A percentile compares a stretch with the other conserved stretches of the same genome.
Conservation (phyloP, 2,113 vertebrate genomes). For the Odontophorus gujanensis region DNA sequence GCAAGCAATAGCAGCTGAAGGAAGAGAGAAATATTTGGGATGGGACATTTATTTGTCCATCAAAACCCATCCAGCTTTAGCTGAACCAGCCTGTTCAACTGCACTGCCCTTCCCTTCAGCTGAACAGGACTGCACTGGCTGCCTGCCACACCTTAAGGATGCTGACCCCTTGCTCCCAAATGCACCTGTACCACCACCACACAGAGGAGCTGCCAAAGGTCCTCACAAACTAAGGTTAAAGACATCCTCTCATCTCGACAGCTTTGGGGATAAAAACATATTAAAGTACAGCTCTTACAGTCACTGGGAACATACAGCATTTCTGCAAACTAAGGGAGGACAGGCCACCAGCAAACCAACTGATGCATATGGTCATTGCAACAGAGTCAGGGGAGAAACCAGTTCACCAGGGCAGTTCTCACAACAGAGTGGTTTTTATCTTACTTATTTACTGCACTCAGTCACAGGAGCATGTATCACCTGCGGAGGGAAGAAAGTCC, state of each 20-base stretch:
- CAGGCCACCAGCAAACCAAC: neutral
- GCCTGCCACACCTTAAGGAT: constrained; percentile 2
- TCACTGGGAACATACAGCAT: neutral
- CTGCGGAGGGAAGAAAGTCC: fast-evolving
- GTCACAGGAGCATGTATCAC: fast-evolving
- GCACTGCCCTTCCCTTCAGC: fast-evolving
- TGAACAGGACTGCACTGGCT: neutral
- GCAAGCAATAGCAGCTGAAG: neutral
- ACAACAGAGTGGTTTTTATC: neutral
- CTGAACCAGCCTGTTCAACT: neutral
- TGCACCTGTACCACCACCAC: neutral
- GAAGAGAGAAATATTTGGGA: neutral
- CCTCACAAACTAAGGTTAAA: neutral
- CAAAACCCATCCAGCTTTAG: neutral
- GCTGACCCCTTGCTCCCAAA: neutral
- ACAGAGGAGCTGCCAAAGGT: neutral
- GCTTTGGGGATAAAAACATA: neutral
- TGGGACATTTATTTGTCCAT: neutral
- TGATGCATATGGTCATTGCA: neutral
- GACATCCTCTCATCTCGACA: neutral
- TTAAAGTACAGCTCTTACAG: neutral
- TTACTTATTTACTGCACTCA: neutral
- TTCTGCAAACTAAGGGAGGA: neutral
- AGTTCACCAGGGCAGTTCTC: neutral
- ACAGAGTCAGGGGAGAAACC: neutral